phyloP scores from a whole-genome alignment of 1,140 invertebrate species.

The Tetragnatha versicolor region DNA sequence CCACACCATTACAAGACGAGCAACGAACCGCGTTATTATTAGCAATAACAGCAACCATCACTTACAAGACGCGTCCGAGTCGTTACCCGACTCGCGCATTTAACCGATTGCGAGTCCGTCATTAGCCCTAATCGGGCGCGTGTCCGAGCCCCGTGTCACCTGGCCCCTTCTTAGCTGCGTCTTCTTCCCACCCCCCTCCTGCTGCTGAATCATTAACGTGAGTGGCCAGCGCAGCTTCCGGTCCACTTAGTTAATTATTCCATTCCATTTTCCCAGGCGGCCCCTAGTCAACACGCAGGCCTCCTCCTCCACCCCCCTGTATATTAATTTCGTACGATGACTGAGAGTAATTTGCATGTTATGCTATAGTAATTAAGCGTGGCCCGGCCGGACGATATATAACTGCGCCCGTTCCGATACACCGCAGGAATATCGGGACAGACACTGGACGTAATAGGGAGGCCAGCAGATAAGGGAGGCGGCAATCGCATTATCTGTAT shows the following conservation, averaged over 20 bases:
- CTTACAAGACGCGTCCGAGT: too few relatives aligned
- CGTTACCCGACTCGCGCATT: too few relatives aligned
- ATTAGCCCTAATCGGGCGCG: too few relatives aligned
- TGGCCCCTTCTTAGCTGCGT: constrained; percentile 8
- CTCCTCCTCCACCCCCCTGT: constrained; percentile 19
- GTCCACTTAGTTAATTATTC: constrained; percentile 56
- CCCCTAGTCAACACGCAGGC: neutral
- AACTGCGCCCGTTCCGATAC: constrained; percentile 51
- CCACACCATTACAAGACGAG: too few relatives aligned
- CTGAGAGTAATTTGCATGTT: constrained; percentile 56
- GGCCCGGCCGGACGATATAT: constrained; percentile 41
- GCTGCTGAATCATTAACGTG: constrained; percentile 53
- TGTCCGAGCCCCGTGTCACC: too few relatives aligned
- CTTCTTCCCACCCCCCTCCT: constrained; percentile 2
- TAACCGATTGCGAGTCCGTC: too few relatives aligned
- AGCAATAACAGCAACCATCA: too few relatives aligned
- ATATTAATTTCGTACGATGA: constrained; percentile 56
- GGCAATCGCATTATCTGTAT: constrained; percentile 43
- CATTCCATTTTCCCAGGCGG: constrained; percentile 53
- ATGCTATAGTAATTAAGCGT: constrained; percentile 56
- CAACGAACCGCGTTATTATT: too few relatives aligned
- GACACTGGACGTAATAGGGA: neutral
- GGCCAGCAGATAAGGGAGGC: neutral
- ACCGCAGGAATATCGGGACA: constrained; percentile 40
- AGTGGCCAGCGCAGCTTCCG: constrained; percentile 53